These are phyloP conservation scores for Argyrosomus japonicus DNA, from an alignment of 2,113 vertebrate genomes.

Conservation along the genomic window DNA sequence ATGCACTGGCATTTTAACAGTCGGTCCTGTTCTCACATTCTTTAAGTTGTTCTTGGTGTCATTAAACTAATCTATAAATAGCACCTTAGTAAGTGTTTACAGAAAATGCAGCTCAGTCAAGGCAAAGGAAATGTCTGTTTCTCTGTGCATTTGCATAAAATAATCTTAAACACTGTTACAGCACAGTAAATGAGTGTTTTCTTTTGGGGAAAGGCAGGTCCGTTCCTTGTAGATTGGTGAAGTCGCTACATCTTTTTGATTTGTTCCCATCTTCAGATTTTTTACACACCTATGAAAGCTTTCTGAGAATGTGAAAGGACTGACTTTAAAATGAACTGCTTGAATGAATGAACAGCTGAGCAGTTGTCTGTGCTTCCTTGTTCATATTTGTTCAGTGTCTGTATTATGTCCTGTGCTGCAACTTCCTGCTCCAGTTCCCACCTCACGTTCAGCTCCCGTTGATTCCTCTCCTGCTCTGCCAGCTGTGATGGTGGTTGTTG, in stretches of 20 bases:
- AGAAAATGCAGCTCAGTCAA: background rate
- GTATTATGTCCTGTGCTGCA: slow-evolving; percentile 66
- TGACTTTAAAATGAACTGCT: slow-evolving; percentile 75
- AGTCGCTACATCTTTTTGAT: background rate
- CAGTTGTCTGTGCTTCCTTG: slow-evolving; percentile 64
- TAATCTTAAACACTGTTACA: background rate
- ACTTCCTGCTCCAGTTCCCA: slow-evolving; percentile 44
- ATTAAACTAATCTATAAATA: slow-evolving; percentile 3
- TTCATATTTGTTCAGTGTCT: slow-evolving; percentile 75
- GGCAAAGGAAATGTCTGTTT: background rate
- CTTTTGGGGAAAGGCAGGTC: background rate
- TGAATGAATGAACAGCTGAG: slow-evolving; percentile 53
- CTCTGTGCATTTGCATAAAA: background rate
- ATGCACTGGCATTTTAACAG: slow-evolving; percentile 76
- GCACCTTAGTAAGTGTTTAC: background rate
- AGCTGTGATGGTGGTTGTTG: slow-evolving; percentile 74
- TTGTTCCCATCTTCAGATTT: background rate
- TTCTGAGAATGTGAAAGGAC: slow-evolving; percentile 48
- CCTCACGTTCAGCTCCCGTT: slow-evolving; percentile 39
- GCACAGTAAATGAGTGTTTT: background rate
- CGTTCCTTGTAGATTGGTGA: background rate
- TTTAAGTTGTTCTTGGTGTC: background rate
- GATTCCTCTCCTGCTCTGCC: slow-evolving; percentile 71
- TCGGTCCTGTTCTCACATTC: slow-evolving; percentile 55
- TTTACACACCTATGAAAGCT: background rate